Conservation (phyloP, 2,113 vertebrate genomes). For the Hyaena hyaena region DNA sequence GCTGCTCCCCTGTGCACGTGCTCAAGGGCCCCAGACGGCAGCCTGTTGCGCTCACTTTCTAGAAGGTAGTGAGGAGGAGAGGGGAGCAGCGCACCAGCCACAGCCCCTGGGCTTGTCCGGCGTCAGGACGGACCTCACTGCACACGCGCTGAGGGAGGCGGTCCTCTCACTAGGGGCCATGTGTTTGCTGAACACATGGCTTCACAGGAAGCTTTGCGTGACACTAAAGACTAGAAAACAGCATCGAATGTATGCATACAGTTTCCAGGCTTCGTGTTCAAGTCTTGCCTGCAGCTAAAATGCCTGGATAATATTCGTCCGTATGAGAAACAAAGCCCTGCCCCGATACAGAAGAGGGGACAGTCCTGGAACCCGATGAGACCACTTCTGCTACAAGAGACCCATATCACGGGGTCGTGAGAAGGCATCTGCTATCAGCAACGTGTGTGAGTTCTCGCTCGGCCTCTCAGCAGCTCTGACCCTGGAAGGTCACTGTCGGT, state of each 20-base stretch:
- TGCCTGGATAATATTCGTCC: fast-evolving
- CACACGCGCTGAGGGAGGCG: too few species aligned
- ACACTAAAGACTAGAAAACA: too few species aligned
- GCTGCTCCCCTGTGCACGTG: fast-evolving
- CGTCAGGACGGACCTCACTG: too few species aligned
- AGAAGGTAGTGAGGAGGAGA: neutral
- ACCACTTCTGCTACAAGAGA: fast-evolving
- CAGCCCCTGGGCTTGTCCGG: neutral
- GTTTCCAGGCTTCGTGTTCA: too few species aligned
- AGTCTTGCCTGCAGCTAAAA: neutral
- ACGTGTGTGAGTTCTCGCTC: neutral
- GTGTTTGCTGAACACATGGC: neutral
- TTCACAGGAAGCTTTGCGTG: fast-evolving
- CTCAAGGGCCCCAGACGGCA: neutral
- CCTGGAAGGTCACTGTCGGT: neutral
- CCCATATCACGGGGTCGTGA: fast-evolving
- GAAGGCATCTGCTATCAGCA: too few species aligned
- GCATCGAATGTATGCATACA: fast-evolving
- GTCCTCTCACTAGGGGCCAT: fast-evolving
- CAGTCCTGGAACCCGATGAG: too few species aligned
- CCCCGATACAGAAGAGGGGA: fast-evolving
- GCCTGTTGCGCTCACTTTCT: neutral
- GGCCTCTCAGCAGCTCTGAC: fast-evolving
- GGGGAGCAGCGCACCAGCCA: neutral
- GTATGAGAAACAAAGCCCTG: neutral